Evolutionary conservation across 2,888 invertebrate species (phyloP), one percentile per base, ranked within the genome.

Genomic region (Leptothorax acervorum): DNA sequence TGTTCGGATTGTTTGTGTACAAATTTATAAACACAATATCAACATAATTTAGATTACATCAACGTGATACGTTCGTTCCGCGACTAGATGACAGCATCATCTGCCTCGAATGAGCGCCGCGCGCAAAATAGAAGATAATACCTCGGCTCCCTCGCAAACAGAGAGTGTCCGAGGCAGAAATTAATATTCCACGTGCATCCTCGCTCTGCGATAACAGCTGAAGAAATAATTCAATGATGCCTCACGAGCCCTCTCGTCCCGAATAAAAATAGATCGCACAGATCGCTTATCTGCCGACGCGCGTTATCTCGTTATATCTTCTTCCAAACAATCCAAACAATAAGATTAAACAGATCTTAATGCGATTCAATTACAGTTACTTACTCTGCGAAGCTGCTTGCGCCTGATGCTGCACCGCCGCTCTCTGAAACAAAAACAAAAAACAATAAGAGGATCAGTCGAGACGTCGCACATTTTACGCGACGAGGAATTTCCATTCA

Each of bases 321-420:
- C 62, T 66, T 35, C 35, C 23, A 23, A 23, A 23, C 23, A 23
- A 23, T 15, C 48, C 23, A 73, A 28, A 66, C 65, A 60, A 5
- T 15, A 74, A 83, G 60, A 71, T 39, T 78, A 85, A 79, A 82
- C 82, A 86, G 76, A 86, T 42, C 23, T 35, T 82, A 79, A 18
- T 63, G 45, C 42, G 57, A 51, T 5, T 75, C 53, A 55, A 76
- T 79, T 39, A n/a, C 3, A 45, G 18, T 9, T 78, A 91, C 96
- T 96, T 94, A 96, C 96, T 93, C 88, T 95, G 96, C 89, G 96
- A 95, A 83, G 96, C 95, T 92, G 96, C 94, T 90, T 96, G 96
- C 91, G 96, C 96, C 91, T 97, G 97, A 94, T 97, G 96, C 88
- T 96, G 97, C 88, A 96, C 96, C 90, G 96, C 96, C 93, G 96